Evolutionary conservation across 2,113 vertebrate species (phyloP).

Genomic region (Agapornis roseicollis): DNA sequence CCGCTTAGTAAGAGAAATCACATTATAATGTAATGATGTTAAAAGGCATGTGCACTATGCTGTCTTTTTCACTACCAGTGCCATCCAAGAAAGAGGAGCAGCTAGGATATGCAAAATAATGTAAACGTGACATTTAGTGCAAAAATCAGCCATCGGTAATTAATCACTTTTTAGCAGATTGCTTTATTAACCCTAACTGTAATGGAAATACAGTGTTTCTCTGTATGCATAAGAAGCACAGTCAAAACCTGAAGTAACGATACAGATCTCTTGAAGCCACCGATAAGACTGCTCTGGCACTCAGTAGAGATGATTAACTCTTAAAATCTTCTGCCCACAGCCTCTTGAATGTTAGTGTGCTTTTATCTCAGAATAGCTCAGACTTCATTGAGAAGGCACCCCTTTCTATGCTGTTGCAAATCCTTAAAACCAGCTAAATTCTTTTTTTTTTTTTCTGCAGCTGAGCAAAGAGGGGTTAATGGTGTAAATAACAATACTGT

Average conservation of each 20-base stretch:
- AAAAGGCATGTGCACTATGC: not conserved
- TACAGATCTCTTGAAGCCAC: not conserved
- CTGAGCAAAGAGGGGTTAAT: not conserved
- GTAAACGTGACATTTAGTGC: not conserved
- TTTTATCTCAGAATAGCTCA: not conserved
- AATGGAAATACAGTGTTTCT: not conserved
- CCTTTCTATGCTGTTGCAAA: not conserved
- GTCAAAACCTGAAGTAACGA: not conserved
- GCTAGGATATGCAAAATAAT: not conserved
- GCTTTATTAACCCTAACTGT: not conserved
- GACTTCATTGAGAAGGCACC: not conserved
- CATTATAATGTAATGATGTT: not conserved
- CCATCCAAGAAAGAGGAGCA: not conserved
- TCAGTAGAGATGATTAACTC: not conserved
- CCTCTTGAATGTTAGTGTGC: not conserved
- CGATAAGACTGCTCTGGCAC: not conserved
- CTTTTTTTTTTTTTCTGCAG: not conserved
- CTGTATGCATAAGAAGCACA: not conserved
- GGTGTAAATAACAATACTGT: not conserved
- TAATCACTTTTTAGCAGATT: not conserved
- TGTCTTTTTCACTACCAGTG: not conserved
- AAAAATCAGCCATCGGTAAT: not conserved
- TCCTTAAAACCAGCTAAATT: not conserved
- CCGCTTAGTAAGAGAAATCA: conserved; percentile 80
- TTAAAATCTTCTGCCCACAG: not conserved